Evolutionary conservation across 2,888 invertebrate genomes (phyloP).

Genomic region (Ephialtes manifestator): DNA sequence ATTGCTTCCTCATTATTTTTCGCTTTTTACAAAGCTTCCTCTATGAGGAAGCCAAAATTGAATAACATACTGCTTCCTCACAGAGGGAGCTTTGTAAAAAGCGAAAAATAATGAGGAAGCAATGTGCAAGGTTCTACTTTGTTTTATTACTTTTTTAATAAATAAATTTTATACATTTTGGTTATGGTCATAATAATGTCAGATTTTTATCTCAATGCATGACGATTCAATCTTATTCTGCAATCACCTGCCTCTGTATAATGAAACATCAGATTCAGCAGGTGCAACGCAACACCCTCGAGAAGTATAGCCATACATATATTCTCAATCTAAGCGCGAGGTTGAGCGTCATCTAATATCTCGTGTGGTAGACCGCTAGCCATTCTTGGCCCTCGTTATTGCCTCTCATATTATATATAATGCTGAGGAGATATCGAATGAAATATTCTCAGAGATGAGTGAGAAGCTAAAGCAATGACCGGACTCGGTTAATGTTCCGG

Average conservation of each 20-base stretch:
- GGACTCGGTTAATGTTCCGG: constrained; percentile 2
- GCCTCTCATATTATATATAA: background rate
- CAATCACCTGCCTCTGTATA: constrained; percentile 18
- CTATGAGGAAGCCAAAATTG: no score
- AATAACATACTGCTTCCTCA: no score
- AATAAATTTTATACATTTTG: background rate
- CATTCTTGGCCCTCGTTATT: constrained; percentile 7
- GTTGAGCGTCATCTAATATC: constrained; percentile 51
- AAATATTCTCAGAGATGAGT: constrained; percentile 31
- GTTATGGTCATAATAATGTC: background rate
- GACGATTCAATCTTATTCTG: background rate
- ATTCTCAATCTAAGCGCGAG: constrained; percentile 19
- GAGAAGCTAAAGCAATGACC: background rate
- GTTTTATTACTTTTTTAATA: no score
- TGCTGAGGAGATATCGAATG: constrained; percentile 24
- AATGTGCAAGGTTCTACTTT: no score
- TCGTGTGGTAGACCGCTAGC: constrained; percentile 50
- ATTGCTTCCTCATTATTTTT: no score
- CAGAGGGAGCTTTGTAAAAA: no score
- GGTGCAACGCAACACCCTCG: constrained; percentile 34
- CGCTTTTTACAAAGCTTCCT: no score
- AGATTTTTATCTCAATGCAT: background rate
- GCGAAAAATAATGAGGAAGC: no score
- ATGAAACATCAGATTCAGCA: constrained; percentile 23
- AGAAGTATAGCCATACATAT: background rate